Conservation (phyloP, 1,140 invertebrate species). For the Alviniconcha marisindica region DNA sequence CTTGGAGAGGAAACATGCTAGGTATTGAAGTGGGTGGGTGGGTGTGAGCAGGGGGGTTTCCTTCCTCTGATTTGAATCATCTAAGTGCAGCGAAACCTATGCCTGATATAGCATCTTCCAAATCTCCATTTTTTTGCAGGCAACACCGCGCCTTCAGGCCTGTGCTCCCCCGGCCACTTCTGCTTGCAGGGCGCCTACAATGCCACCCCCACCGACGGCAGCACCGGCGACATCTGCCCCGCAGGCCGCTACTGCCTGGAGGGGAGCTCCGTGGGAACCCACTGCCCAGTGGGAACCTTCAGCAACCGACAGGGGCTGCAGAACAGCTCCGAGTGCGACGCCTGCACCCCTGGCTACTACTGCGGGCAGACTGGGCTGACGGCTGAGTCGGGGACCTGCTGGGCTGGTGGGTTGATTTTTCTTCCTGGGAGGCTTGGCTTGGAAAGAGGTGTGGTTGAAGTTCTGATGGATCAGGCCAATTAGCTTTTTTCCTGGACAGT, state of each 20-base stretch:
- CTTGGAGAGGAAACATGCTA: no score
- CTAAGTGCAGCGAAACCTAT: not conserved
- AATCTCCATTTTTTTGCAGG: conserved; percentile 59
- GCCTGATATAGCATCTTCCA: no score
- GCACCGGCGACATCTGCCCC: conserved; percentile 69
- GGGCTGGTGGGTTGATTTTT: conserved; percentile 58
- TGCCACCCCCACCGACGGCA: conserved; percentile 66
- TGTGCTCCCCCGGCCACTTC: conserved; percentile 65
- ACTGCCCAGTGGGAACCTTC: conserved; percentile 71
- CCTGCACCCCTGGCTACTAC: conserved; percentile 69
- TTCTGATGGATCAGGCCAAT: no score
- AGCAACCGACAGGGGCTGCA: conserved; percentile 65
- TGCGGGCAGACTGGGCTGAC: conserved; percentile 66
- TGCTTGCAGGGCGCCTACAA: conserved; percentile 66
- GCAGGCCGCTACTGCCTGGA: conserved; percentile 65
- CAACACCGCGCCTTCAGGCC: conserved; percentile 62
- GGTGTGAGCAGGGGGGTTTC: not conserved
- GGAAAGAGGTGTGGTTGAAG: no score
- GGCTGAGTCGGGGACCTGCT: conserved; percentile 61
- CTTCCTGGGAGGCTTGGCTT: not conserved
- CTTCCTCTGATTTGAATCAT: not conserved
- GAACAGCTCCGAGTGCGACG: conserved; percentile 56
- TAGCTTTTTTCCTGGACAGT: no score
- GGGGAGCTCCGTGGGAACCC: conserved; percentile 64
- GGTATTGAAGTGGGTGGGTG: no score